Base-by-base conservation (phyloP, 1,140 invertebrate genomes). In the Mactra quadrangularis region DNA sequence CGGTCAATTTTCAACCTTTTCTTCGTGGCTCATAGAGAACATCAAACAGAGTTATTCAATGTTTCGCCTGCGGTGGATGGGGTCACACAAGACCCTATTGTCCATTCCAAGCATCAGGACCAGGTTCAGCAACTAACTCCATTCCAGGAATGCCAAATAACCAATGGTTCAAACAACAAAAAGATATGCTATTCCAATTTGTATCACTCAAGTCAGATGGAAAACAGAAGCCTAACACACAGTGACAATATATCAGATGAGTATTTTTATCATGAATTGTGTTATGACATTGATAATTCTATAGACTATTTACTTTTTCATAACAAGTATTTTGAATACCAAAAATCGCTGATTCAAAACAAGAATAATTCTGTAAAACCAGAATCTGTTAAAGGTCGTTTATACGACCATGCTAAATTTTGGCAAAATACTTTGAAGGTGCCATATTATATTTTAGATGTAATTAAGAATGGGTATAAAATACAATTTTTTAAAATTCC, bases 51-150 rank as follows among this genome's bases (percentile, higher is more conserved):
- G 9, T 57, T 15, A 29, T 7, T 31, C 57, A 60, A 27, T 60
- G 57, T 27, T 60, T 60, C 57, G 25, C 7, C 13, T 60, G 57
- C 27, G 57, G 57, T 29, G 57, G 57, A 29, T 60, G 25, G 31
- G 57, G 57, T 27, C 57, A 60, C 57, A 27, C 19, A 4, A 13
- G 57, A 29, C 13, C 57, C 2, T n/a, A 60, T 22, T 60, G 57
- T 60, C 57, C 53, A 19, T 7, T 57, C 25, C 53, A 57, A 57
- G 7, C 6, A 9, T 27, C 19, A 27, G 53, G 53, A 11, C 53
- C 53, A 57, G 53, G 53, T 11, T 7, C 25, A 7, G 53, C 25
- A n/a, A n/a, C n/a, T n/a, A n/a, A n/a, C n/a, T n/a, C n/a, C n/a
- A n/a, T n/a, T n/a, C 19, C 25, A n/a, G 19, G 27, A n/a, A 22